These are phyloP conservation scores for Tortricodes alternella DNA, from an alignment of 2,888 invertebrate genomes.

Conservation along the genomic window DNA sequence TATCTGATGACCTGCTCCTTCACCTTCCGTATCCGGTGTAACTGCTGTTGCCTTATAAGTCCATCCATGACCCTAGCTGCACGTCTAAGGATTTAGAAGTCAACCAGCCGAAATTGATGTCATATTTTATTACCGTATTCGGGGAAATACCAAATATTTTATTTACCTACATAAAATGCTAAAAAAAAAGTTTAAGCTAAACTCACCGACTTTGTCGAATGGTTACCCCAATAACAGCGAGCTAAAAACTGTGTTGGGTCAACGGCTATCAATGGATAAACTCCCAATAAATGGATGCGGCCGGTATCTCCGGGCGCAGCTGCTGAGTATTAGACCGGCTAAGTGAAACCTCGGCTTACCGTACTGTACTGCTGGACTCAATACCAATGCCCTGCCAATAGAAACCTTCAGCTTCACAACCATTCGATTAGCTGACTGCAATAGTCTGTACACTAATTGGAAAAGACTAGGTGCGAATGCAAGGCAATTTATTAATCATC, in stretches of 20 bases:
- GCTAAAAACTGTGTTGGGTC: constrained; percentile 9
- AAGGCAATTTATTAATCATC: too few relatives aligned
- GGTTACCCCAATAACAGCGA: constrained; percentile 5
- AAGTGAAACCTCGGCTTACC: constrained; percentile 29
- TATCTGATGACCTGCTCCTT: too few relatives aligned
- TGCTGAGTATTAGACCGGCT: constrained; percentile 21
- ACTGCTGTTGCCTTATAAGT: too few relatives aligned
- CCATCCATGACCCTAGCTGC: too few relatives aligned
- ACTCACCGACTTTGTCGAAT: constrained; percentile 2
- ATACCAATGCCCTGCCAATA: constrained; percentile 17
- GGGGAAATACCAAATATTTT: not conserved
- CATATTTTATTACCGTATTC: too few relatives aligned
- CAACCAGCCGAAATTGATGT: too few relatives aligned
- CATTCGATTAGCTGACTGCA: not conserved
- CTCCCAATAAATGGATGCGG: constrained; percentile 28
- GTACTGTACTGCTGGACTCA: constrained; percentile 14
- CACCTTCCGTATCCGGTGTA: too few relatives aligned
- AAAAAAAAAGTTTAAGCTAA: not conserved
- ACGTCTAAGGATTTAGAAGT: too few relatives aligned
- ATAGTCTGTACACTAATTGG: not conserved
- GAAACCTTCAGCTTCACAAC: constrained; percentile 18
- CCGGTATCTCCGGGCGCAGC: constrained; percentile 25
- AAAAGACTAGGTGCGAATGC: too few relatives aligned
- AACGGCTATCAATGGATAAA: constrained; percentile 27
- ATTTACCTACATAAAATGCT: not conserved